Evolutionary conservation across 2,888 invertebrate species (phyloP).

Genomic region (Hydrotaea diabolus): DNA sequence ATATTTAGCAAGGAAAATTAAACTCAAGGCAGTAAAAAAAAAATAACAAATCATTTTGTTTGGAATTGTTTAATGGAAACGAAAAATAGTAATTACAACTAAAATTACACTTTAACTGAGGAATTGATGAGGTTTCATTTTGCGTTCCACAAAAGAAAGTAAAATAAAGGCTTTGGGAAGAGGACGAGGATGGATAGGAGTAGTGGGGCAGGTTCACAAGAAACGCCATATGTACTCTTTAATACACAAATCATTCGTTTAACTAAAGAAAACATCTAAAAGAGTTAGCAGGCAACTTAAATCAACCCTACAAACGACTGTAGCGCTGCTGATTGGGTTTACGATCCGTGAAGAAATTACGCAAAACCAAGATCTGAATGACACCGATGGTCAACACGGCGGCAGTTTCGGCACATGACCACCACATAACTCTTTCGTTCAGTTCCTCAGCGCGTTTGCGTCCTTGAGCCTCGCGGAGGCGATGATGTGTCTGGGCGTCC

Average conservation of each 20-base stretch:
- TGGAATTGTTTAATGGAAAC: conserved; percentile 31
- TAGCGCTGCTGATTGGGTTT: conserved; percentile 82
- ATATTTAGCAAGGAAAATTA: not conserved
- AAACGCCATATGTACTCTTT: conserved; percentile 6
- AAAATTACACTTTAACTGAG: conserved; percentile 33
- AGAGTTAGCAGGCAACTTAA: not conserved
- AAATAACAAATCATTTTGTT: not conserved
- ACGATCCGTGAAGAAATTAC: conserved; percentile 93
- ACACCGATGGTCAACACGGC: conserved; percentile 93
- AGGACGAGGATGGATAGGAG: not conserved
- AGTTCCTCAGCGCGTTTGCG: conserved; percentile 97
- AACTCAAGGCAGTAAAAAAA: not conserved
- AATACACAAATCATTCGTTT: conserved; percentile 30
- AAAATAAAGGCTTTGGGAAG: not conserved
- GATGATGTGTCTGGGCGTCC: conserved; percentile 98
- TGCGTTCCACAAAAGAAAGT: not conserved
- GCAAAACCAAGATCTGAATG: conserved; percentile 93
- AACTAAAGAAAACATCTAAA: conserved; percentile 22
- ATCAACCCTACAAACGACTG: conserved; percentile 72
- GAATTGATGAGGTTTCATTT: conserved; percentile 34
- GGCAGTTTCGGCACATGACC: conserved; percentile 94
- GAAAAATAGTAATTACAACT: conserved; percentile 29
- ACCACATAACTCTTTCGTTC: conserved; percentile 95
- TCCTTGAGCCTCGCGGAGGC: conserved; percentile 94
- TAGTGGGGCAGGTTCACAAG: not conserved